phyloP scores from a whole-genome alignment of 2,888 invertebrate genomes.

The Lysandra bellargus region DNA sequence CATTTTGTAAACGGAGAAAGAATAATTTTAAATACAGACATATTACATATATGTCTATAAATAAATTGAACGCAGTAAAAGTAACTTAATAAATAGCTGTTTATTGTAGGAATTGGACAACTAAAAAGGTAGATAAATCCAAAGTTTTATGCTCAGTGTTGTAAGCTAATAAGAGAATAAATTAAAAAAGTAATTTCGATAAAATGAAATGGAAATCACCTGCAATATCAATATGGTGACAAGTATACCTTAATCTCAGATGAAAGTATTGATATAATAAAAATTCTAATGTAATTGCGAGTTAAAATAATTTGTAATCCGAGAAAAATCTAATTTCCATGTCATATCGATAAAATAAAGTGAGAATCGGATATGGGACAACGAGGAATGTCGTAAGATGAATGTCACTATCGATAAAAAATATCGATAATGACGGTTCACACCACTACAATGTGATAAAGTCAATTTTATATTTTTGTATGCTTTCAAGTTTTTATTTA shows the following conservation, averaged over 20 bases:
- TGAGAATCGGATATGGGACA: background rate
- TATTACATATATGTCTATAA: background rate
- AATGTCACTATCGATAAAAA: conserved; percentile 2
- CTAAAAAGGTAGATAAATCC: background rate
- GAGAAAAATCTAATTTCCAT: conserved; percentile 14
- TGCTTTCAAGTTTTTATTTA: background rate
- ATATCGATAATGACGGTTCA: background rate
- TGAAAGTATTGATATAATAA: background rate
- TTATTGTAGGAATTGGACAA: background rate
- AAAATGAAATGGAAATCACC: background rate
- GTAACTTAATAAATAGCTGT: background rate
- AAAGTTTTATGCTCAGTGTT: background rate
- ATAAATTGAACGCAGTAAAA: background rate
- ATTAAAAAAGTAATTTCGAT: background rate
- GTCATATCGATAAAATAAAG: conserved; percentile 11
- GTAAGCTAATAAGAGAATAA: background rate
- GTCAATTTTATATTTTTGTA: background rate
- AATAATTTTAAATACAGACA: background rate
- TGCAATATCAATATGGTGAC: background rate
- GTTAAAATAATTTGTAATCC: background rate
- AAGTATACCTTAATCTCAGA: background rate
- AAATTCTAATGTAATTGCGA: background rate
- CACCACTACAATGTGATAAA: background rate
- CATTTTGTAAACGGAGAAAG: background rate
- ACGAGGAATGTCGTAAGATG: background rate